Percentiles rank a stretch among this genome's conserved stretches.
Conservation (phyloP, 1,140 invertebrate species). For the Ceratina calcarata region DNA sequence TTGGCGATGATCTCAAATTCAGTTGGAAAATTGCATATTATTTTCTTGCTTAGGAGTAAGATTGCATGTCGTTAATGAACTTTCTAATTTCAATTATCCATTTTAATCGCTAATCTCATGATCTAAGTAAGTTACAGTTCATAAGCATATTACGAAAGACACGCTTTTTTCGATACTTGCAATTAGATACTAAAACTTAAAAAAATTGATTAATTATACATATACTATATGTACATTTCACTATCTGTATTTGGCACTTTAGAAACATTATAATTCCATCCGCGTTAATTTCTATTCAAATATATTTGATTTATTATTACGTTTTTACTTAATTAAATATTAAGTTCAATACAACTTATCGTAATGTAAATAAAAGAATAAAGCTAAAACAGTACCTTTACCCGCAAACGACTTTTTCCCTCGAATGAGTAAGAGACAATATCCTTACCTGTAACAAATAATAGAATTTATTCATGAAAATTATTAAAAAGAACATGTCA, state of each 20-base stretch:
- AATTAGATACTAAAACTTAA: neutral
- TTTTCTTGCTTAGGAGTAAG: neutral
- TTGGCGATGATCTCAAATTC: neutral
- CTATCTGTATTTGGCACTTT: too few species aligned
- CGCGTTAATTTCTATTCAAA: too few species aligned
- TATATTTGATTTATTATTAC: too few species aligned
- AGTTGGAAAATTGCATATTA: neutral
- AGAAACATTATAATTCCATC: too few species aligned
- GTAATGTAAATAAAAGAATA: too few species aligned
- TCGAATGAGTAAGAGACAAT: neutral
- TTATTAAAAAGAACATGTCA: neutral
- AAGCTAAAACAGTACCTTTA: neutral
- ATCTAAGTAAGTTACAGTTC: neutral
- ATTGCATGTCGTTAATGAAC: conserved; percentile 6
- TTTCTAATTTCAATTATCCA: neutral
- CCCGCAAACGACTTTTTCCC: neutral
- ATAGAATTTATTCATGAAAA: neutral
- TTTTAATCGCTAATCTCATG: neutral
- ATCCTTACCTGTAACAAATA: conserved; percentile 20
- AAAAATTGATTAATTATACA: too few species aligned
- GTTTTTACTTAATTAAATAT: too few species aligned
- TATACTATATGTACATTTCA: too few species aligned
- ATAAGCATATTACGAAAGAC: neutral
- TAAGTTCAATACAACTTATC: too few species aligned
- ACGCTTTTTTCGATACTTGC: too few species aligned